A percentile compares a stretch with the other conserved stretches of the same genome.
Evolutionary conservation across 2,888 invertebrate species (phyloP).

Genomic region (Philereme vetulata): DNA sequence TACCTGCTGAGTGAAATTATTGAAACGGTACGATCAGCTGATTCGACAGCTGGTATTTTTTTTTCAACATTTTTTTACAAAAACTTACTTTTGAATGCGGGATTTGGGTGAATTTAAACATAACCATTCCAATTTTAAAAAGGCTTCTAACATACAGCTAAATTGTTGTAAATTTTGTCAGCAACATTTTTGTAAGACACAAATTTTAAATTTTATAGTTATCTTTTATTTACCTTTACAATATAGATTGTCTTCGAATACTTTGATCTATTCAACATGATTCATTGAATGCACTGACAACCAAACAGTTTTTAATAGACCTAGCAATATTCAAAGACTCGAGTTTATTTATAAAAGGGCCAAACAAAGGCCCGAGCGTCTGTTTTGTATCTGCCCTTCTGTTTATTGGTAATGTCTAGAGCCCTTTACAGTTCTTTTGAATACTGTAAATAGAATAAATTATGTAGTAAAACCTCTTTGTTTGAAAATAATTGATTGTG

Average conservation of each 20-base stretch:
- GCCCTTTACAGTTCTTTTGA: conserved; percentile 52
- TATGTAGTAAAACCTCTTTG: conserved; percentile 42
- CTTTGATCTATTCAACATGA: conserved; percentile 22
- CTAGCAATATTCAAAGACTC: conserved; percentile 56
- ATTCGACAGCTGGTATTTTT: conserved; percentile 40
- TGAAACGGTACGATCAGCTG: conserved; percentile 62
- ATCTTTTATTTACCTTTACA: background rate
- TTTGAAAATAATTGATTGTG: conserved; percentile 16
- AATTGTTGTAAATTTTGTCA: background rate
- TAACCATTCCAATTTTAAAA: background rate
- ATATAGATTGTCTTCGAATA: conserved; percentile 18
- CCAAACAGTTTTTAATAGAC: conserved; percentile 40
- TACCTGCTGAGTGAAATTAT: conserved; percentile 58
- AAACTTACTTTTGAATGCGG: background rate
- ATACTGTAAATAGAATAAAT: conserved; percentile 54
- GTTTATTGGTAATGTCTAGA: conserved; percentile 74
- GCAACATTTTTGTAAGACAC: background rate
- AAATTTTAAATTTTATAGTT: background rate
- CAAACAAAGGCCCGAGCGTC: conserved; percentile 72
- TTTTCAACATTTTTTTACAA: conserved; percentile 10
- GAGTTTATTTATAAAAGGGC: conserved; percentile 67
- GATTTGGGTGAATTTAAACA: conserved; percentile 1
- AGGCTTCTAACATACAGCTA: background rate
- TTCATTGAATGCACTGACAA: conserved; percentile 27
- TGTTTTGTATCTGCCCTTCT: conserved; percentile 72